Evolutionary conservation across 2,113 vertebrate species (phyloP).

Genomic region (Lycaon pictus): DNA sequence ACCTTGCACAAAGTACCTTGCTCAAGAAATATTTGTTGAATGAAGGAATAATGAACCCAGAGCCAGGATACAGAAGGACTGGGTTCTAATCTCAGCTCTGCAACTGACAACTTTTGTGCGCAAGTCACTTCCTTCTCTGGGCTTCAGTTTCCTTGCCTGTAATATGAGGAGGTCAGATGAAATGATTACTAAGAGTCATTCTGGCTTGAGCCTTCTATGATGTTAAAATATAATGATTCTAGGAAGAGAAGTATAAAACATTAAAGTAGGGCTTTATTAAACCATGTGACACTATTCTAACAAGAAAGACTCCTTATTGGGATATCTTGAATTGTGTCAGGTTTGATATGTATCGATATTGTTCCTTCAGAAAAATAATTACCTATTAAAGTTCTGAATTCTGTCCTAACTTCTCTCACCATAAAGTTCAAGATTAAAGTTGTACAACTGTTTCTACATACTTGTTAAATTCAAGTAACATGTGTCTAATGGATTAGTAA

Average conservation of each 20-base stretch:
- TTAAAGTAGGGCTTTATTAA: constrained; percentile 48
- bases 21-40: neutral
- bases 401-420: neutral
- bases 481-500: constrained; percentile 17
- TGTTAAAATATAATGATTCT: neutral
- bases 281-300: constrained; percentile 26
- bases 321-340: neutral
- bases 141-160: neutral
- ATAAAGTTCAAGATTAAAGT: constrained; percentile 2
- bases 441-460: neutral
- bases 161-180: neutral
- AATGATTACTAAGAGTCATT: neutral
- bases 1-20: neutral
- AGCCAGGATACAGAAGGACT: neutral
- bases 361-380: constrained; percentile 12
- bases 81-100: neutral
- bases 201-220: neutral
- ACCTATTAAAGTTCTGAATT: neutral
- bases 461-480: neutral
- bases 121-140: neutral
- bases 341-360: neutral
- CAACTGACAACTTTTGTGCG: neutral
- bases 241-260: constrained; percentile 12
- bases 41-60: neutral
- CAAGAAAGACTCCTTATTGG: neutral